Percentiles rank a stretch among this genome's conserved stretches.
These are phyloP conservation scores for Periophthalmodon schlosseri DNA, from an alignment of 2,113 vertebrate species.

Conservation along the genomic window DNA sequence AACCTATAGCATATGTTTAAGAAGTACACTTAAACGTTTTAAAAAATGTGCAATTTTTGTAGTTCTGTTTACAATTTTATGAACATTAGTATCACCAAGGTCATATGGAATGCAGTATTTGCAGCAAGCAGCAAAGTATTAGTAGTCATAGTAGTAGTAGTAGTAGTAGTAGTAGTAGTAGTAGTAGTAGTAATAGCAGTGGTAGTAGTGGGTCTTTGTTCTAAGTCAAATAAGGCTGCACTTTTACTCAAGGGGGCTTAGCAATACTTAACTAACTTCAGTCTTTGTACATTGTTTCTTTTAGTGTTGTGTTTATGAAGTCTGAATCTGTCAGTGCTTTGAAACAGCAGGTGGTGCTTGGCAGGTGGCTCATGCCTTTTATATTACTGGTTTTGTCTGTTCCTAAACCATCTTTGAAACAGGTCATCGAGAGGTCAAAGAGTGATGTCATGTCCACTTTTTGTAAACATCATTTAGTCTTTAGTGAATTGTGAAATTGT, in stretches of 20 bases:
- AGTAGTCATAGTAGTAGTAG: no score
- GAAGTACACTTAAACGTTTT: neutral
- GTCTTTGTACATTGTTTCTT: neutral
- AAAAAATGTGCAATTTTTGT: neutral
- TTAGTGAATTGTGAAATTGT: constrained; percentile 19
- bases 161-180: neutral
- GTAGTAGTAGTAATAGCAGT: neutral
- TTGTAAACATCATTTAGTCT: neutral
- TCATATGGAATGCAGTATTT: neutral
- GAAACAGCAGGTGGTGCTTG: constrained; percentile 1
- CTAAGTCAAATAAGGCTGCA: no score
- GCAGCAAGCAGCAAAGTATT: neutral
- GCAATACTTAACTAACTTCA: neutral
- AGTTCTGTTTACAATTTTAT: neutral
- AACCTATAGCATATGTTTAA: neutral
- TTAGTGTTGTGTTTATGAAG: neutral
- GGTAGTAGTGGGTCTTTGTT: neutral
- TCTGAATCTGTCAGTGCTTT: neutral
- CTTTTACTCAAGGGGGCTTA: neutral
- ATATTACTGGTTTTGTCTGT: neutral
- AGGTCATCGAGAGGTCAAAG: neutral
- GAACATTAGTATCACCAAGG: neutral
- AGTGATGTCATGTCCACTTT: constrained; percentile 39
- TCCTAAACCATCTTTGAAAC: neutral
- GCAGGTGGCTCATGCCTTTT: neutral